These are phyloP conservation scores for Lophotis ruficrista DNA, from an alignment of 2,113 vertebrate genomes.

Conservation along the genomic window DNA sequence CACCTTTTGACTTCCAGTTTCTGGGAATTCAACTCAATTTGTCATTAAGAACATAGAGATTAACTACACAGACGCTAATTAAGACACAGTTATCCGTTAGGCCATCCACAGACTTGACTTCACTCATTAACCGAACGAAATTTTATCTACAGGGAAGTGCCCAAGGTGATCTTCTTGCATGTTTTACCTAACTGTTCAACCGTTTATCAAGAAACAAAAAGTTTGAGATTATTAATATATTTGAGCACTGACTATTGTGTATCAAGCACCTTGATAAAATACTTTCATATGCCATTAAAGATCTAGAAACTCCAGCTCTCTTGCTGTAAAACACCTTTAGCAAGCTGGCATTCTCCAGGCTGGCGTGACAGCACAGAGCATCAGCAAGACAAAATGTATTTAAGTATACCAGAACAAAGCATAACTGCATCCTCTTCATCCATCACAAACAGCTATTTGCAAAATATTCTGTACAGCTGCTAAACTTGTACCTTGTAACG, in stretches of 20 bases:
- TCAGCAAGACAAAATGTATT: not conserved
- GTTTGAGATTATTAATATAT: too few relatives aligned
- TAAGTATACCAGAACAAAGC: not conserved
- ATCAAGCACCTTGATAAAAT: not conserved
- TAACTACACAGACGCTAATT: not conserved
- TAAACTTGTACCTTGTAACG: rapidly evolving
- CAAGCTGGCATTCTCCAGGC: not conserved
- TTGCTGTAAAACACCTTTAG: not conserved
- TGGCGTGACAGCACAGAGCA: too few relatives aligned
- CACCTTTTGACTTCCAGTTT: not conserved
- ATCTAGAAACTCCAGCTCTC: not conserved
- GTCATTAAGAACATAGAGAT: not conserved
- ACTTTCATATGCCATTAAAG: not conserved
- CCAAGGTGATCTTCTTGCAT: not conserved
- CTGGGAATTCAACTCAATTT: not conserved
- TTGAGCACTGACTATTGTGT: not conserved
- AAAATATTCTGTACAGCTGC: not conserved
- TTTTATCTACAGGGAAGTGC: not conserved
- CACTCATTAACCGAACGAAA: not conserved
- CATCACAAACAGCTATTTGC: not conserved
- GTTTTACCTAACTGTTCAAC: not conserved
- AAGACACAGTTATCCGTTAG: not conserved
- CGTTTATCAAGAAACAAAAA: not conserved
- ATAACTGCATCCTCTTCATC: not conserved
- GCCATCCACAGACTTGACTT: not conserved